A percentile compares a stretch with the other conserved stretches of the same genome.
These are phyloP conservation scores for Ethmia dodecea DNA, from an alignment of 2,888 invertebrate species.

Conservation along the genomic window DNA sequence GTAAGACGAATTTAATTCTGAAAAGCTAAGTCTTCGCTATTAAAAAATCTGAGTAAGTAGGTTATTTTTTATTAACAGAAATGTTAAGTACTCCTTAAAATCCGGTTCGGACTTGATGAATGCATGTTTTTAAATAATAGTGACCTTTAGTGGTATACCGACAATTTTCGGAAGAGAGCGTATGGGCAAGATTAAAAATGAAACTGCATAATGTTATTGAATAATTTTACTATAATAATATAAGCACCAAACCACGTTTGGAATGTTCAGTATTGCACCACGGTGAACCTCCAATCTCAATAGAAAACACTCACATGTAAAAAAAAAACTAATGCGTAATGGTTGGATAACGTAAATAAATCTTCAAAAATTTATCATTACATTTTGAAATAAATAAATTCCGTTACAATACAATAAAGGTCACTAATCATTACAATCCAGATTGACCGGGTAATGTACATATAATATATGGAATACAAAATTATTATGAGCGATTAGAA, in stretches of 20 bases:
- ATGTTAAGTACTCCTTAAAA: slow-evolving; percentile 31
- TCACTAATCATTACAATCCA: slow-evolving; percentile 53
- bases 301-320: slow-evolving; percentile 36
- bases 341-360: slow-evolving; percentile 28
- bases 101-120: slow-evolving; percentile 9
- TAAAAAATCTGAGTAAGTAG: slow-evolving; percentile 3
- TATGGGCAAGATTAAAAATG: slow-evolving; percentile 53
- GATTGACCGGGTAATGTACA: not conserved
- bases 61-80: slow-evolving; percentile 19
- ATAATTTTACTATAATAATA: slow-evolving; percentile 69
- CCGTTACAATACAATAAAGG: slow-evolving; percentile 62
- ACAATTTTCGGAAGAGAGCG: slow-evolving; percentile 38
- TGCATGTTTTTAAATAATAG: slow-evolving; percentile 36
- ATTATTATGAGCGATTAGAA: slow-evolving; percentile 4
- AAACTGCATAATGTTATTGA: slow-evolving; percentile 57
- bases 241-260: slow-evolving; percentile 75
- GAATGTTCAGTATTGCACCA: slow-evolving; percentile 76
- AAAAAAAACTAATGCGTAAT: slow-evolving; percentile 24
- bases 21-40: slow-evolving; percentile 36
- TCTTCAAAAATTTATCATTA: slow-evolving; percentile 18
- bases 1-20: slow-evolving; percentile 27
- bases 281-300: slow-evolving; percentile 53
- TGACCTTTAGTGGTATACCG: slow-evolving; percentile 55
- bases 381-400: slow-evolving; percentile 47
- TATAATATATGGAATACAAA: not conserved